Evolutionary conservation across 2,797 vertebrate genomes (phyloP), one percentile per base, ranked within the genome.

Genomic region (Enteromius treurensis): DNA sequence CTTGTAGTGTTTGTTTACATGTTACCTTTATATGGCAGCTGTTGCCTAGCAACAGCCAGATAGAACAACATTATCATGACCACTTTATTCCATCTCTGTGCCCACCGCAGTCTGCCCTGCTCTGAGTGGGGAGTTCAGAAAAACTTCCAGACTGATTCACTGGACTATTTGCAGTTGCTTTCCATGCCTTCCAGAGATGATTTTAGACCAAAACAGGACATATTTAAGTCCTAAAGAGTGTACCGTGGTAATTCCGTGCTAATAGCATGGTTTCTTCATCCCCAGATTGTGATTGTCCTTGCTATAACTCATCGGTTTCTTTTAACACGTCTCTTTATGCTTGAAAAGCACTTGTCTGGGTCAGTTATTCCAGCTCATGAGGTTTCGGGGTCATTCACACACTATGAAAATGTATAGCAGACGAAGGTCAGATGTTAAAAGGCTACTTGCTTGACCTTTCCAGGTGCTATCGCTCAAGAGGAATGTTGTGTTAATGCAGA

Each of bases 351-450:
- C 70, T 49, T 73, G 29, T 23, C 23, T 4, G 17, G 21, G 34
- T 45, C 60, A 67, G 58, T 40, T 49, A 42, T 45, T 74, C 73
- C 26, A 55, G 58, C 58, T 29, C n/a, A 14, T 65, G 47, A 74
- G 17, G 10, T 68, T 76, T 79, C 7, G 2, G 13, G 68, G 75
- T 76, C 64, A 77, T 42, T 40, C 45, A 65, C 75, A 53, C 68
- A 58, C 29, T 37, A 32, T n/a, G 45, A 58, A 76, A 75, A 71
- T 26, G n/a, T 74, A 80, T 80, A 70, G 78, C 4, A 2, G 62
- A 58, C 80, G 21, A 49, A 75, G 77, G 77, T 83, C 77, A 78
- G 77, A 74, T 85, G 78, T 83, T 87, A 83, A 85, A 71, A 80
- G 80, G 45, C 4, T 64, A 42, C 77, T 73, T 81, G 7, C 47